A percentile compares a stretch with the other conserved stretches of the same genome.
These are phyloP conservation scores for Dicentrarchus labrax DNA, from an alignment of 2,113 vertebrate species.

Conservation along the genomic window DNA sequence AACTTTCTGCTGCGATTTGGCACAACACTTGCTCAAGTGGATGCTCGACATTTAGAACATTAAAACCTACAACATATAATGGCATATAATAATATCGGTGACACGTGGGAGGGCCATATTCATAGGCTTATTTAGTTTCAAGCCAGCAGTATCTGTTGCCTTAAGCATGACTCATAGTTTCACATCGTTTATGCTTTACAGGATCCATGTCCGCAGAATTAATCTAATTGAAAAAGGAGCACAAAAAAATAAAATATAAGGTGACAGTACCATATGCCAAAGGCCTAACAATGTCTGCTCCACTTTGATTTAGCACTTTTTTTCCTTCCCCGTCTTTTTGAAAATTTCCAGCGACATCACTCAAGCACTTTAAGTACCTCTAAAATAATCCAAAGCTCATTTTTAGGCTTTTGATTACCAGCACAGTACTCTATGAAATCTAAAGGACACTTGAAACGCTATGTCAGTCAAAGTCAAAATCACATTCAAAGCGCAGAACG, in stretches of 20 bases:
- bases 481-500: constrained; percentile 22
- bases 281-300: constrained; percentile 38
- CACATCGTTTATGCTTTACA: neutral
- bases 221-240: constrained; percentile 23
- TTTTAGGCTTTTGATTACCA: constrained; percentile 51
- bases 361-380: constrained; percentile 26
- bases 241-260: constrained; percentile 15
- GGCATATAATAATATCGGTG: neutral
- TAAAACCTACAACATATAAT: neutral
- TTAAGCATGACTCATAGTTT: neutral
- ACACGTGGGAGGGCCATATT: neutral
- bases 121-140: neutral
- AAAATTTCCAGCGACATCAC: constrained; percentile 26
- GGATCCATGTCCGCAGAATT: constrained; percentile 1
- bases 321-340: constrained; percentile 25
- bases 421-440: constrained; percentile 27
- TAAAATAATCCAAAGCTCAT: constrained; percentile 47
- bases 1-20: neutral
- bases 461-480: constrained; percentile 54
- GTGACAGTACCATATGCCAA: constrained; percentile 34
- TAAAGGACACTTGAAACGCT: constrained; percentile 53
- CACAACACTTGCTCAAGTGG: neutral
- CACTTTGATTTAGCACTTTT: constrained; percentile 35
- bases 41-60: neutral
- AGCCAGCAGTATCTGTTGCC: neutral